These are phyloP conservation scores for Meriones unguiculatus DNA, from an alignment of 2,113 vertebrate species.

Conservation along the genomic window DNA sequence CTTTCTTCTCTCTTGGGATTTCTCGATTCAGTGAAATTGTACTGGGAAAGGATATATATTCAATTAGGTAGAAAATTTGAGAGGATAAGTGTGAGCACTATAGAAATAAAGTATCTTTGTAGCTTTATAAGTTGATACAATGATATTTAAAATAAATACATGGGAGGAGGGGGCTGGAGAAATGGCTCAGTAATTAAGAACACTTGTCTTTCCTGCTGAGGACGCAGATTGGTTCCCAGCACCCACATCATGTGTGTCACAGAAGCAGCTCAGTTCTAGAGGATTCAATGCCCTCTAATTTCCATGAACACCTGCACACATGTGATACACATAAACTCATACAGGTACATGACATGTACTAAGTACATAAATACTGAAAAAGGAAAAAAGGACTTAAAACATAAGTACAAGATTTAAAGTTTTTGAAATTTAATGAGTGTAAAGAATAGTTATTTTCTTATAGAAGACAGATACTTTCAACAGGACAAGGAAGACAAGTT, in stretches of 20 bases:
- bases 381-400: neutral
- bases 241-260: neutral
- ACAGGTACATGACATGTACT: neutral
- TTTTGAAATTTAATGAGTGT: conserved; percentile 3
- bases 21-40: conserved; percentile 12
- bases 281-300: neutral
- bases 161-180: neutral
- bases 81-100: neutral
- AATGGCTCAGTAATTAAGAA: neutral
- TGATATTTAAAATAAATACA: neutral
- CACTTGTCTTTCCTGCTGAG: neutral
- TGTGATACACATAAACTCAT: neutral
- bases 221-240: neutral
- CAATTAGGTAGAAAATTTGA: conserved; percentile 5
- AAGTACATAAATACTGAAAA: neutral
- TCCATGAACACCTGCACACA: neutral
- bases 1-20: neutral
- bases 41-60: neutral
- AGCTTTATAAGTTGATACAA: neutral
- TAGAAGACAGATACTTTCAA: neutral
- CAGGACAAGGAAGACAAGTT: neutral
- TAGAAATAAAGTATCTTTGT: neutral
- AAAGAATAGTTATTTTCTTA: neutral
- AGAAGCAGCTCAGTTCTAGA: neutral
- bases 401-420: neutral